A percentile compares a stretch with the other conserved stretches of the same genome.
phyloP scores from a whole-genome alignment of 2,888 invertebrate species.

The Hypselothyrea guttata region DNA sequence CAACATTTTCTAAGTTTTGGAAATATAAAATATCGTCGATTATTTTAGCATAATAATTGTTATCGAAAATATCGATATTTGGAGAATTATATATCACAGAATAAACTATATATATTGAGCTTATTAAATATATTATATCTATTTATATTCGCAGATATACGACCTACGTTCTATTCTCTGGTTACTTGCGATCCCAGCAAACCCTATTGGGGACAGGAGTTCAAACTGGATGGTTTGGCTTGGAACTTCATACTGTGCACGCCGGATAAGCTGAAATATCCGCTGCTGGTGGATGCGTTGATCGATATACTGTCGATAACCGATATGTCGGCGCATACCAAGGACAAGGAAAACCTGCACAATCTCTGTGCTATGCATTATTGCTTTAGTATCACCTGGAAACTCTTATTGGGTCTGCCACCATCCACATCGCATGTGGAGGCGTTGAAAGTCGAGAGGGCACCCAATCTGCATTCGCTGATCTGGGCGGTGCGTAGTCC shows the following conservation, averaged over 20 bases:
- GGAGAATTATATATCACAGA: no score
- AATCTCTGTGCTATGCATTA: conserved; percentile 93
- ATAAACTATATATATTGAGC: no score
- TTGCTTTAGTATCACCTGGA: conserved; percentile 87
- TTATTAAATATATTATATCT: no score
- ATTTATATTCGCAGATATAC: conserved; percentile 85
- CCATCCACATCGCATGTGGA: conserved; percentile 95
- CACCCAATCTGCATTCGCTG: conserved; percentile 90
- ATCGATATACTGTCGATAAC: conserved; percentile 92
- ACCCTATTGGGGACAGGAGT: conserved; percentile 85
- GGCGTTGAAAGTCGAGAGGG: conserved; percentile 87
- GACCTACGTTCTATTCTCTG: conserved; percentile 95
- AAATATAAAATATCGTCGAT: no score
- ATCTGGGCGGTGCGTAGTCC: conserved; percentile 94
- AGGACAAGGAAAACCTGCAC: conserved; percentile 82
- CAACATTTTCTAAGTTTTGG: no score
- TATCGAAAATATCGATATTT: no score
- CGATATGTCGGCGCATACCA: conserved; percentile 84
- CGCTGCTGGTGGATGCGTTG: conserved; percentile 91
- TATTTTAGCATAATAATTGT: no score
- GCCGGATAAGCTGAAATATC: conserved; percentile 94
- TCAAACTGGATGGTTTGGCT: conserved; percentile 95
- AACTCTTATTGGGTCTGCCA: conserved; percentile 92
- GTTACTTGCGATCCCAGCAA: conserved; percentile 86
- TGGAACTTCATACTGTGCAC: conserved; percentile 97